These are phyloP conservation scores for Kryptolebias ocellatus DNA, from an alignment of 2,797 vertebrate genomes.

Conservation along the genomic window DNA sequence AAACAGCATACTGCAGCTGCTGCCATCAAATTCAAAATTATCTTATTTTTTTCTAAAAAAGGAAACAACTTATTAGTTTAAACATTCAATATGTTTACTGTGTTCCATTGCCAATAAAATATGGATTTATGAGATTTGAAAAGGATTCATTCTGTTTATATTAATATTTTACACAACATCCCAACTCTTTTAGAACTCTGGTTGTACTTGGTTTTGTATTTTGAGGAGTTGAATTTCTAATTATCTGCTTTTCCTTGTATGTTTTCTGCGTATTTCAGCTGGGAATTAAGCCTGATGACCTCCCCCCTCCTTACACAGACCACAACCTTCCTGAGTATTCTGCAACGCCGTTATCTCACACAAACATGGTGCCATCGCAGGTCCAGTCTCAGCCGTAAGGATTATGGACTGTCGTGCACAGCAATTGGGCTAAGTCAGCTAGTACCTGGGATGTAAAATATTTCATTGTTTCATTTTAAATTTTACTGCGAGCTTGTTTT, in stretches of 20 bases:
- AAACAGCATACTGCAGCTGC: too few species aligned
- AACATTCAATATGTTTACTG: not conserved
- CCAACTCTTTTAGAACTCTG: not conserved
- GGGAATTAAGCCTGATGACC: conserved; percentile 67
- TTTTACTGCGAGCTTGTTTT: not conserved
- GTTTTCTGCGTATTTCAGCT: conserved; percentile 57
- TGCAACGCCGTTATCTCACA: conserved; percentile 13
- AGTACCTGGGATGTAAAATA: conserved; percentile 1
- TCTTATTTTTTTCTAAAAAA: not conserved
- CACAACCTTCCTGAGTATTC: conserved; percentile 36
- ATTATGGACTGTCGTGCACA: conserved; percentile 35
- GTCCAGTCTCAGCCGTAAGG: conserved; percentile 20
- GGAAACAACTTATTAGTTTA: too few species aligned
- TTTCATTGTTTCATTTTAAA: not conserved
- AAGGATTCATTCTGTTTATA: too few species aligned
- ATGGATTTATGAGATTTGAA: too few species aligned
- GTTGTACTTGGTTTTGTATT: too few species aligned
- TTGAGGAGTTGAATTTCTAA: not conserved
- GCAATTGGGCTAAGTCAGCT: conserved; percentile 7
- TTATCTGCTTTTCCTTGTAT: not conserved
- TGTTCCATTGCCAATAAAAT: not conserved
- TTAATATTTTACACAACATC: too few species aligned
- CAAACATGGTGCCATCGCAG: conserved; percentile 24
- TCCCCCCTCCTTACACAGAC: conserved; percentile 69
- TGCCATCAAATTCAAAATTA: too few species aligned